Base-by-base conservation (phyloP, 1,140 invertebrate species). In the Mizuhopecten yessoensis region DNA sequence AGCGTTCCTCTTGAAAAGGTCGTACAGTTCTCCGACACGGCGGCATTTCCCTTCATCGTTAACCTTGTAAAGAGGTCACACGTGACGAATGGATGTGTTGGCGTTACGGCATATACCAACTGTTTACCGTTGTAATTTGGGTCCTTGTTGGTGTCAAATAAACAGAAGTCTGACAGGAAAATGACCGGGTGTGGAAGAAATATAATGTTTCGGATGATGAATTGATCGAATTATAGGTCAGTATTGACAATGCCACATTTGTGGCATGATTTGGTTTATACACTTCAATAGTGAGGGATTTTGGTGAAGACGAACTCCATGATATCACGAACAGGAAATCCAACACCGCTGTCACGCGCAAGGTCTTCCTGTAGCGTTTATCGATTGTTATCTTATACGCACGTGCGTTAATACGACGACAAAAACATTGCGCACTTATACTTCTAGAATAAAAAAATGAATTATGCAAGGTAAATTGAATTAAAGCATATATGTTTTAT, bases 221-320 rank as follows among this genome's bases (percentile, higher is more conserved):
- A 75, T 75, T 75, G 57, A 29, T 75, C 57, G 23, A 75, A 75
- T 75, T 75, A 75, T 75, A 75, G 57, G 57, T 29, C n/a, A 75
- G 29, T 75, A 75, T 29, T 29, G 29, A n/a, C n/a, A 75, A 29
- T 75, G 11, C 17, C 23, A 75, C 1, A 23, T 5, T n/a, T 75
- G 5, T 75, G 17, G 5, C 57, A n/a, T 29, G 3, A 0, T 75
- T 75, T 75, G 0, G 57, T 75, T 39, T 29, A 5, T 1, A 75
- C 23, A 75, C 5, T 75, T n/a, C n/a, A n/a, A 75, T 75, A 23
- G 57, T 29, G 57, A 29, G 57, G 57, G 29, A 9, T 75, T 29
- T n/a, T 75, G 11, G 23, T 0, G 57, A 75, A 75, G 57, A 75
- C 57, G 17, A 75, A 75, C 9, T 75, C n/a, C 57, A 75, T 5